Evolutionary conservation across 2,888 invertebrate species (phyloP).

Genomic region (Himalopsyche kuldschensis): DNA sequence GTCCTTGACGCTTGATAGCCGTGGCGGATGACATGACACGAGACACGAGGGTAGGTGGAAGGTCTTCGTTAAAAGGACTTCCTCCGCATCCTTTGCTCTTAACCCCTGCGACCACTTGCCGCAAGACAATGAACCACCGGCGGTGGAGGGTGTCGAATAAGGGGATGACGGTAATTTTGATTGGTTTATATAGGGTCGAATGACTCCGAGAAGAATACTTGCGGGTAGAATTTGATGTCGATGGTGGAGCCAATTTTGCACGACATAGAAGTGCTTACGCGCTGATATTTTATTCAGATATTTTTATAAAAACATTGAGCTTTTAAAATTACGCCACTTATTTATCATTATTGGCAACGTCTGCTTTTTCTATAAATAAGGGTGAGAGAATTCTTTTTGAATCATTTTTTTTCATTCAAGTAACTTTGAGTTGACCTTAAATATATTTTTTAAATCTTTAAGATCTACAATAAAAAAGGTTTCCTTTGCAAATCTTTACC

Average conservation of each 20-base stretch:
- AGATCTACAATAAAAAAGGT: too few species aligned
- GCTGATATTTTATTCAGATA: too few species aligned
- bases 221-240: background rate
- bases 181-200: background rate
- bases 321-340: too few species aligned
- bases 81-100: background rate
- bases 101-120: slow-evolving; percentile 1
- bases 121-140: background rate
- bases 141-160: background rate
- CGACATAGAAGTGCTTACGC: background rate
- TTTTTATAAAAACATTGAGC: too few species aligned
- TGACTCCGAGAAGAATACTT: background rate
- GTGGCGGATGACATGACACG: background rate
- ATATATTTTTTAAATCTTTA: too few species aligned
- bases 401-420: too few species aligned
- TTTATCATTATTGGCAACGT: too few species aligned
- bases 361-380: too few species aligned
- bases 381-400: too few species aligned
- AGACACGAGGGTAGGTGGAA: background rate
- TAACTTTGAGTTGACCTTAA: too few species aligned
- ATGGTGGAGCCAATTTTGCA: background rate
- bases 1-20: background rate
- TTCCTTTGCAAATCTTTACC: too few species aligned
- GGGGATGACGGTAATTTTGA: background rate
- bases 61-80: background rate